phyloP scores from a whole-genome alignment of 2,888 invertebrate species.

The Rhabditoides inermis region DNA sequence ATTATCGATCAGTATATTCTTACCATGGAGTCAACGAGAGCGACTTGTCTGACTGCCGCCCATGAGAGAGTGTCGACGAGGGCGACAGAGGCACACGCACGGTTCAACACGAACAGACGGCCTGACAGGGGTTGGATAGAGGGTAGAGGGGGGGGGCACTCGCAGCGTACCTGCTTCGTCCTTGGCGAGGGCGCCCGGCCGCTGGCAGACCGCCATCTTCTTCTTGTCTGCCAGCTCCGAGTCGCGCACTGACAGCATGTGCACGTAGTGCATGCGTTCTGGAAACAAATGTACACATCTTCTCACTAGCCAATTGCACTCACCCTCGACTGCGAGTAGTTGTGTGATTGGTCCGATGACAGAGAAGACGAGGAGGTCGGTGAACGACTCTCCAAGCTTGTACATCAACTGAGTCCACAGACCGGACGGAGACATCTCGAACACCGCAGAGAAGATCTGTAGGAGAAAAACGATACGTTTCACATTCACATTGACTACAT shows the following conservation, averaged over 20 bases:
- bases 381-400: constrained; percentile 27
- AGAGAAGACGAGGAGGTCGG: constrained; percentile 31
- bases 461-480: background rate
- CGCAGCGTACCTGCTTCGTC: constrained; percentile 27
- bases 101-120: constrained; percentile 29
- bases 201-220: constrained; percentile 27
- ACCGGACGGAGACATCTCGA: constrained; percentile 27
- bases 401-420: constrained; percentile 35
- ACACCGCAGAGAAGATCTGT: constrained; percentile 30
- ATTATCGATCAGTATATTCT: background rate
- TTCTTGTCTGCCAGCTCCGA: constrained; percentile 23
- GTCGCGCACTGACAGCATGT: constrained; percentile 24
- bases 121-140: constrained; percentile 10
- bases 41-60: constrained; percentile 24
- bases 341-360: constrained; percentile 34
- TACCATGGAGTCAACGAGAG: constrained; percentile 17
- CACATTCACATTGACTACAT: too few relatives aligned
- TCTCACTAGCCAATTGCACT: background rate
- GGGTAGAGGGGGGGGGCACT: background rate
- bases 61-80: constrained; percentile 30
- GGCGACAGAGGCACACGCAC: constrained; percentile 18
- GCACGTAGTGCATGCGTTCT: constrained; percentile 28
- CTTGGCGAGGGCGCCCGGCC: constrained; percentile 24
- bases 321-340: constrained; percentile 28
- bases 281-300: background rate